Percentiles rank a stretch among this genome's conserved stretches.
These are phyloP conservation scores for Agrotis exclamationis DNA, from an alignment of 2,888 invertebrate genomes.

Conservation along the genomic window DNA sequence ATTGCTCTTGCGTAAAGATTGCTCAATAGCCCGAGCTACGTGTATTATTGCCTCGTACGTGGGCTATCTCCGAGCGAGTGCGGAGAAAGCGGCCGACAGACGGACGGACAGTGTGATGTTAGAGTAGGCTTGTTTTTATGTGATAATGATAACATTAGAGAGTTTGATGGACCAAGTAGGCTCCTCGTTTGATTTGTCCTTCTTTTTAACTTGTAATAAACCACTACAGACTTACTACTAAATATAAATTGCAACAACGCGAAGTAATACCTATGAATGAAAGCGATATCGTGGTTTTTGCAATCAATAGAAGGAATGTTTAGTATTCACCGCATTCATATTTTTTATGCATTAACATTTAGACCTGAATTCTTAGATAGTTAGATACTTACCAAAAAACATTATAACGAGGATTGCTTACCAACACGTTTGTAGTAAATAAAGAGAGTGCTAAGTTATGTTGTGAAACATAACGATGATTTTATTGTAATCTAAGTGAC, in stretches of 20 bases:
- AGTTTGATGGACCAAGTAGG: not conserved
- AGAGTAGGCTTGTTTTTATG: constrained; percentile 13
- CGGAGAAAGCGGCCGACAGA: constrained; percentile 39
- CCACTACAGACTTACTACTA: too few species aligned
- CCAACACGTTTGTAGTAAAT: too few species aligned
- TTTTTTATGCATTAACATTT: too few species aligned
- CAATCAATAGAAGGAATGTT: too few species aligned
- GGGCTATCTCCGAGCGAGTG: constrained; percentile 27
- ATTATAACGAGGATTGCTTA: too few species aligned
- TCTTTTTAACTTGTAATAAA: not conserved
- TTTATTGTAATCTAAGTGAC: not conserved
- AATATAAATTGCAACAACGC: too few species aligned
- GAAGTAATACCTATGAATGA: too few species aligned
- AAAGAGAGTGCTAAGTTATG: too few species aligned
- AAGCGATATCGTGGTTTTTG: too few species aligned
- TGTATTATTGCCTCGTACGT: constrained; percentile 30
- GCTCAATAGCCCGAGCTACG: constrained; percentile 12
- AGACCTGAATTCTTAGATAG: too few species aligned
- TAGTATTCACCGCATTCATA: too few species aligned
- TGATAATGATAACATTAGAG: constrained; percentile 30
- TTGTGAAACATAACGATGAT: not conserved
- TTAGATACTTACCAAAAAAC: too few species aligned
- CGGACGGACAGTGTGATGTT: constrained; percentile 4
- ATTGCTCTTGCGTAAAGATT: constrained; percentile 14
- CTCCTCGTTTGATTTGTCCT: constrained; percentile 2